Base-by-base conservation (phyloP, 2,888 invertebrate genomes). In the Apamea crenata region DNA sequence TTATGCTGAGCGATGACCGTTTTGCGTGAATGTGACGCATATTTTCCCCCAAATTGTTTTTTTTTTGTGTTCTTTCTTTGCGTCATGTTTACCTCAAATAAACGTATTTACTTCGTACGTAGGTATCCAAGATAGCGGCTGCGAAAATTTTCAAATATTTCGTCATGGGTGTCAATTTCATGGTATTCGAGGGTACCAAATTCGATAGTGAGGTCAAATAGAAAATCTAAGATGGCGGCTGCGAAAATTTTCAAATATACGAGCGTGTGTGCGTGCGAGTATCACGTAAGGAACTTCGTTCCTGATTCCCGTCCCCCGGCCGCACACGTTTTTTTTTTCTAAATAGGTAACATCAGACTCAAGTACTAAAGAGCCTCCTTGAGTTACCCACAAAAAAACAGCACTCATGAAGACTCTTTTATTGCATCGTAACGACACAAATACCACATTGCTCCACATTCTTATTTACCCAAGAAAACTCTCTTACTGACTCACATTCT, bases 401-500 rank as follows among this genome's bases (percentile, higher is more conserved):
- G 16, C 36, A 47, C 10, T 40, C 16, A 71, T 29, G 12, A 40
- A 44, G 21, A 44, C n/a, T 36, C 6, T 50, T 61, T 36, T 32
- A 74, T n/a, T n/a, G 16, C 59, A 75, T n/a, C 32, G 18, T n/a
- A 36, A 61, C n/a, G 14, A 40, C 71, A 61, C 29, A 16, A 80
- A 61, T 32, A 78, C 25, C 14, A 71, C 72, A 65, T 56, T 47
- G 25, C 10, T 2, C 29, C 63, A 79, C 18, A 80, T 67, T 40
- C 4, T 36, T 47, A 50, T 59, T 59, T 14, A 21, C 5, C 4
- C 50, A 77, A 21, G 25, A 61, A 21, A 44, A 50, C 56, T 80
- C 14, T 8, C 36, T 61, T 29, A 56, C 47, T 74, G 84, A 72
- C 36, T 73, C 69, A 73, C 18, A 47, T 65, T 32, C 50, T n/a